These are phyloP conservation scores for Apocheima hispidaria DNA, from an alignment of 2,888 invertebrate species.

Conservation along the genomic window DNA sequence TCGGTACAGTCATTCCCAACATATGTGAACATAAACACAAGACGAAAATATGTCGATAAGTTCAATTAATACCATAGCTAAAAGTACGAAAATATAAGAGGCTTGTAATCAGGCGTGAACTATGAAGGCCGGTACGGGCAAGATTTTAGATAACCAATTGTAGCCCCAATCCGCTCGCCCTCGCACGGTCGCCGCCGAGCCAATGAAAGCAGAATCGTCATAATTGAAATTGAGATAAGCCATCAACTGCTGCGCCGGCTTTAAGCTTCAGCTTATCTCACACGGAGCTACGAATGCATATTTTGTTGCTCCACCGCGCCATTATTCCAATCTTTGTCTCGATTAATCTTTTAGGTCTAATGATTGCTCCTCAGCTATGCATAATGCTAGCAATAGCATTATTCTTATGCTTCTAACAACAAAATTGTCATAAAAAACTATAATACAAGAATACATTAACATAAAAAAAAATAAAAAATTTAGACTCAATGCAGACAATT, in stretches of 20 bases:
- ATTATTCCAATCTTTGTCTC: slow-evolving; percentile 73
- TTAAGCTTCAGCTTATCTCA: slow-evolving; percentile 81
- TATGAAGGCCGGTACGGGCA: slow-evolving; percentile 72
- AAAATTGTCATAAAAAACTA: no score
- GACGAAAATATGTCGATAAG: neutral
- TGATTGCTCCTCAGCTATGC: no score
- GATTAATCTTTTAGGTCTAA: slow-evolving; percentile 70
- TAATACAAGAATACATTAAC: no score
- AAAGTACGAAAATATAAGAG: slow-evolving; percentile 44
- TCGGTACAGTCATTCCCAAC: no score
- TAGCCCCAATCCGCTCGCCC: slow-evolving; percentile 70
- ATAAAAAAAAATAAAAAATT: no score
- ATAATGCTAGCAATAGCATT: no score
- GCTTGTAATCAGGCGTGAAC: slow-evolving; percentile 68
- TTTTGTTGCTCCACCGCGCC: slow-evolving; percentile 72
- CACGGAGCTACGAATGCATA: slow-evolving; percentile 73
- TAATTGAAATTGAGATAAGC: slow-evolving; percentile 85
- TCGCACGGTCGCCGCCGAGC: slow-evolving; percentile 66
- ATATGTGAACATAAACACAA: neutral
- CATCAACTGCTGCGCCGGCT: slow-evolving; percentile 77
- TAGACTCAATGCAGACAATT: no score
- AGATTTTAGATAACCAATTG: slow-evolving; percentile 77
- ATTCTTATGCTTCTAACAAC: no score
- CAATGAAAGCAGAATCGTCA: slow-evolving; percentile 81
- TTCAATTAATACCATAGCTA: neutral